Base-by-base conservation (phyloP, 2,888 invertebrate species). In the Stratiomys singularior region DNA sequence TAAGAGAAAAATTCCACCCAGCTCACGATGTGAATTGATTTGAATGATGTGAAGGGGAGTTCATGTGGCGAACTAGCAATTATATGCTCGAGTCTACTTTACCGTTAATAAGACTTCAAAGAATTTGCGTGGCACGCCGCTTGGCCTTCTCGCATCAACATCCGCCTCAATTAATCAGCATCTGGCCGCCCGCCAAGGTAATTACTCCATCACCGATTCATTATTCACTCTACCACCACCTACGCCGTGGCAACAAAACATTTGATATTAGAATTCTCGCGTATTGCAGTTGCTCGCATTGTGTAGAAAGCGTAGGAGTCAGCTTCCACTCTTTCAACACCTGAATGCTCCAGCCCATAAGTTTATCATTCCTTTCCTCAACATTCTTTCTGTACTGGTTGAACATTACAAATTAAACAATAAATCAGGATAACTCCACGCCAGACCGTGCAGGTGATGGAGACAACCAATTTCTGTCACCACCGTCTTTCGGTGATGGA, bases 391-490 rank as follows among this genome's bases (percentile, higher is more conserved):
- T 25, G 23, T 15, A 13, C 1, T 23, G 2, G 11, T 15, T 15
- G 60, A 25, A 7, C 25, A 27, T 64, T 64, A 64, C 64, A 64
- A 11, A 64, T 27, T 64, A 28, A 64, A 64, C 64, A 1, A 28
- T 64, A 64, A 64, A 64, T 27, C 21, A 60, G 2, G 11, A 64
- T 64, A 37, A 3, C 37, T 37, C 37, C 9, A 5, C 9, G 37
- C 3, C 5, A 37, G 3, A 37, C 37, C 9, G 37, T 27, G 64
- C 4, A 3, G n/a, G 64, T 52, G 52, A 15, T 52, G 7, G 52
- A 3, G 37, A 37, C 37, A 37, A 37, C 37, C 25, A 1, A 60
- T 60, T 2, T 23, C 44, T 44, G 25, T 15, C 46, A 21, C 9
- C 44, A 15, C 25, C 46, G 21, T 30, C 46, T 21, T 67, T 7